Conservation (phyloP, 2,888 invertebrate species). For the Byasa hedistus region DNA sequence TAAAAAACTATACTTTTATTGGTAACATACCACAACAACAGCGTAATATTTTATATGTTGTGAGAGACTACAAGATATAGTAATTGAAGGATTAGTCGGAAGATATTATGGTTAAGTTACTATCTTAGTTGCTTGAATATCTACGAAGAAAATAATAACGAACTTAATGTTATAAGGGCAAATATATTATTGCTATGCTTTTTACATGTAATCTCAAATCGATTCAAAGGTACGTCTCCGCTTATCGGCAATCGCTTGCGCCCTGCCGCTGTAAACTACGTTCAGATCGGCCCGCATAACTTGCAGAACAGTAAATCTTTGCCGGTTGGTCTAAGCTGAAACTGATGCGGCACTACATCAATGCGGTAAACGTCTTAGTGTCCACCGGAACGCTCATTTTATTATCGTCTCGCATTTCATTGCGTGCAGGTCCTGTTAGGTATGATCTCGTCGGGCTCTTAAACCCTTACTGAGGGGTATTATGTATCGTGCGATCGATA, state of each 20-base stretch:
- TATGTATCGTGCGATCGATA: slow-evolving; percentile 17
- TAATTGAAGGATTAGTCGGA: too few species aligned
- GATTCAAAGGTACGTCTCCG: slow-evolving; percentile 5
- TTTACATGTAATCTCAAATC: too few species aligned
- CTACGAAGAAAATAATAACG: too few species aligned
- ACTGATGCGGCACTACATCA: slow-evolving; percentile 64
- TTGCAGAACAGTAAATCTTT: slow-evolving; percentile 60
- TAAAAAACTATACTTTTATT: background rate
- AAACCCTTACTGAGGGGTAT: slow-evolving; percentile 22
- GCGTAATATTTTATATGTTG: too few species aligned
- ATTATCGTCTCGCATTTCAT: slow-evolving; percentile 43
- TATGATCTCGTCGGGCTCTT: slow-evolving; percentile 42
- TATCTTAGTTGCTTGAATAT: too few species aligned
- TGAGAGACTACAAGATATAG: too few species aligned
- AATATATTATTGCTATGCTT: too few species aligned
- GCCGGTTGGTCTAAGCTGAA: slow-evolving; percentile 55
- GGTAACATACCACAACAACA: too few species aligned
- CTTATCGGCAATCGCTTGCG: slow-evolving; percentile 27
- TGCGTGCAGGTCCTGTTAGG: slow-evolving; percentile 45
- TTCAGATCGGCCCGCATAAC: slow-evolving; percentile 46
- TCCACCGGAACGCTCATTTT: slow-evolving; percentile 46
- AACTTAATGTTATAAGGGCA: too few species aligned
- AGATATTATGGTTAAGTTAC: too few species aligned
- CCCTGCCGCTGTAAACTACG: slow-evolving; percentile 34
- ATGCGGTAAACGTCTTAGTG: slow-evolving; percentile 60